Conservation (phyloP, 1,140 invertebrate species). For the Phenacoccus solenopsis region DNA sequence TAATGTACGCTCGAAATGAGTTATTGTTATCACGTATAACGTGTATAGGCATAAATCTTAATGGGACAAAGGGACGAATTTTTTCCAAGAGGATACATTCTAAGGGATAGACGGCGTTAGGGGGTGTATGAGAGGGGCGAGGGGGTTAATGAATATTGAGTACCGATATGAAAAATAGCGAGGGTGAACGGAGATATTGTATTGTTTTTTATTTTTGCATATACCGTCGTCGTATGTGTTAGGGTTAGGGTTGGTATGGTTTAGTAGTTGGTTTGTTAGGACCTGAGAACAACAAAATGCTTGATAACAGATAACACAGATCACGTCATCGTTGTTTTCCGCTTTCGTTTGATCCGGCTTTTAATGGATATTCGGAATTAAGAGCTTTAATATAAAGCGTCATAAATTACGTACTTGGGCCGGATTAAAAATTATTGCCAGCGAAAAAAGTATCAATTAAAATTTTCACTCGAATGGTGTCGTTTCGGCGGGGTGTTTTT, state of each 20-base stretch:
- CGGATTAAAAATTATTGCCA: conserved; percentile 14
- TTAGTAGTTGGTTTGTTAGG: conserved; percentile 14
- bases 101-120: background rate
- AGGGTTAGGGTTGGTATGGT: background rate
- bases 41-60: conserved; percentile 13
- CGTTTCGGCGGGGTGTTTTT: no score
- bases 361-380: conserved; percentile 17
- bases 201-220: conserved; percentile 18
- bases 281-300: conserved; percentile 16
- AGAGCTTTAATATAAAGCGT: conserved; percentile 8
- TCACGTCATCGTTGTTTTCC: conserved; percentile 14
- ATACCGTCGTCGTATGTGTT: background rate
- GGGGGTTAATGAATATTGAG: conserved; percentile 16
- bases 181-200: conserved; percentile 16
- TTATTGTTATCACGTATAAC: conserved; percentile 18
- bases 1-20: conserved; percentile 16
- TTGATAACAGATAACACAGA: conserved; percentile 18
- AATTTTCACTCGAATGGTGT: no score
- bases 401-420: conserved; percentile 9
- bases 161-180: conserved; percentile 17
- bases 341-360: conserved; percentile 17
- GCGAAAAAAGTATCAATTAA: conserved; percentile 11
- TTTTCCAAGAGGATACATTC: conserved; percentile 17
- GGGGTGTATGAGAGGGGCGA: conserved; percentile 8
- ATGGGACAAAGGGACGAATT: conserved; percentile 16